Base-by-base conservation (phyloP, 2,888 invertebrate genomes). In the Erannis defoliaria region DNA sequence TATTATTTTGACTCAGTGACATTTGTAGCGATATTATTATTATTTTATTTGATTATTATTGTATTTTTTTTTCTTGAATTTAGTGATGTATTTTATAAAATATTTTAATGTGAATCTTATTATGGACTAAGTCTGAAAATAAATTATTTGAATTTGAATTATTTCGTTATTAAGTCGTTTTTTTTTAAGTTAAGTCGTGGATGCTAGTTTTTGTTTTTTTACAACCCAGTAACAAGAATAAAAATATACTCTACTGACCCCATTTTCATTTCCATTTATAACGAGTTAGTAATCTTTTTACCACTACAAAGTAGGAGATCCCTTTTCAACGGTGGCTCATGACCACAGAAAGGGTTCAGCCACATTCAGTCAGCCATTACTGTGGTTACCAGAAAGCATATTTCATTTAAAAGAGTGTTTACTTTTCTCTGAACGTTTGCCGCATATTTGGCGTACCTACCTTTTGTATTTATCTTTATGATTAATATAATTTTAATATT, bases 311-410 rank as follows among this genome's bases (percentile, higher is more conserved):
- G 73, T 72, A 72, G 76, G 74, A 75, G 74, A 78, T 77, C 72
- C 76, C 76, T 75, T 78, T 78, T 66, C 62, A 73, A 71, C 70
- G 66, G 70, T 70, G 70, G 72, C 74, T 73, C 70, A 50, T 62
- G 51, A 79, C 85, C 84, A 72, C 85, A 82, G 64, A 76, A 77
- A 76, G 77, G 80, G 72, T 57, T 73, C 9, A 10, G 58, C 70
- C 66, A 57, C 71, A 73, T 80, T 77, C 76, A 74, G 66, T 71
- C 71, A 49, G 56, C 72, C 82, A 78, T 81, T 76, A 75, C 74
- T 80, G 83, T 75, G 86, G 86, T 80, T 72, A 68, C 70, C 67
- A 77, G 77, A 80, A 77, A 77, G 77, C 70, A 74, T 70, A 67
- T 70, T 67, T 68, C 62, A 55, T 60, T 56, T 56, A 61, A 61